Evolutionary conservation across 1,140 invertebrate genomes (phyloP).

Genomic region (Drosophila sucinea): DNA sequence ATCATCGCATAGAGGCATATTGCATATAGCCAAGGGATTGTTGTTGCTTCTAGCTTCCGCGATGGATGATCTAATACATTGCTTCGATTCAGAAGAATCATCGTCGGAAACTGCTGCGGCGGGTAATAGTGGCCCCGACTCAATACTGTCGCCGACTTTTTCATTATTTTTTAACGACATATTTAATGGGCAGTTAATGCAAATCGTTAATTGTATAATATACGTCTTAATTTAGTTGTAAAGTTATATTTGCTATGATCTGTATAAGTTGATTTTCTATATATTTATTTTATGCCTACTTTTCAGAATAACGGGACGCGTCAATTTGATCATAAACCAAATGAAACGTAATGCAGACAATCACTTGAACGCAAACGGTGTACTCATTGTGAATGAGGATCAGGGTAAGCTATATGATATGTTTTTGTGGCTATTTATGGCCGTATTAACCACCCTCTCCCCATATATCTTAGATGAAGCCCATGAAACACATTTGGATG

Average conservation of each 20-base stretch:
- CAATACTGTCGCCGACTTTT: too few relatives aligned
- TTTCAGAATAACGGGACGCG: slow-evolving; percentile 57
- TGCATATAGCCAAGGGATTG: slow-evolving; percentile 19
- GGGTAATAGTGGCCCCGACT: too few relatives aligned
- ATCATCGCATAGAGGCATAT: slow-evolving; percentile 55
- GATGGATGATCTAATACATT: neutral
- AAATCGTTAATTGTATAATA: too few relatives aligned
- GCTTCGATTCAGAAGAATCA: neutral
- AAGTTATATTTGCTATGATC: neutral
- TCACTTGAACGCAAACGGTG: slow-evolving; percentile 48
- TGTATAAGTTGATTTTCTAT: neutral
- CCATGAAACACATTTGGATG: slow-evolving; percentile 15
- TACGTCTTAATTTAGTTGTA: neutral
- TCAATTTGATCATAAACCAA: slow-evolving; percentile 68
- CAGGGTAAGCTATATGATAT: slow-evolving; percentile 30
- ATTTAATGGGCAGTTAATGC: too few relatives aligned
- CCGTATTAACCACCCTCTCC: neutral
- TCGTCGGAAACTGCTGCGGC: neutral
- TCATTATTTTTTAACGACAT: too few relatives aligned
- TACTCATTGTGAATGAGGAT: slow-evolving; percentile 46
- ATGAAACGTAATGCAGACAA: slow-evolving; percentile 59
- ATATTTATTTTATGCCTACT: slow-evolving; percentile 15
- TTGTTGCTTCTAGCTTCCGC: neutral
- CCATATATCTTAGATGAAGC: slow-evolving; percentile 30
- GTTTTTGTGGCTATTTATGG: too few relatives aligned